A percentile compares a stretch with the other conserved stretches of the same genome.
Evolutionary conservation across 2,113 vertebrate genomes (phyloP).

Genomic region (Nannobrachium achirus): DNA sequence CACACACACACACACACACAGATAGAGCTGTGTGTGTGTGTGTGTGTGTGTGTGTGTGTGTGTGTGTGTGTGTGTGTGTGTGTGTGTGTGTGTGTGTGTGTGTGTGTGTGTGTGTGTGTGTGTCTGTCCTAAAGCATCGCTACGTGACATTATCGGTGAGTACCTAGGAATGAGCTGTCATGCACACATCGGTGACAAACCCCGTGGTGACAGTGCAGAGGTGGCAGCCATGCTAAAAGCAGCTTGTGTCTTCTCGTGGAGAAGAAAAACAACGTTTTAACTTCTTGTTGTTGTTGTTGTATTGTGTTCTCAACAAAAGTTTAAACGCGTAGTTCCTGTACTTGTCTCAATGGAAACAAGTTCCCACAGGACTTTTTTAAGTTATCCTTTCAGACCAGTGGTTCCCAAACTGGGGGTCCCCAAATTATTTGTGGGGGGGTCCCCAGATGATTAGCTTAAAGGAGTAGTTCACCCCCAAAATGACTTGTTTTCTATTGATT

Average conservation of each 20-base stretch:
- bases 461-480: no score
- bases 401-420: no score
- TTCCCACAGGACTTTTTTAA: no score
- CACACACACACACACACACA: neutral
- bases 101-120: neutral
- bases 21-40: neutral
- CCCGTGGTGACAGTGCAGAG: neutral
- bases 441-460: no score
- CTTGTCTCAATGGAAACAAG: no score
- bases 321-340: no score
- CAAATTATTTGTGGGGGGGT: no score
- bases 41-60: neutral
- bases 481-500: no score
- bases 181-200: neutral
- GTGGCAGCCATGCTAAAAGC: neutral
- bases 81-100: conserved; percentile 17
- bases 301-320: no score
- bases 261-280: no score
- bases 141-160: neutral
- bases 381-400: no score
- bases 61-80: conserved; percentile 6
- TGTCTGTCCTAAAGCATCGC: conserved; percentile 5
- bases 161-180: neutral
- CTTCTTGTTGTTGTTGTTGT: no score
- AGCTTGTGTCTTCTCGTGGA: neutral